Percentiles rank a stretch among this genome's conserved stretches.
Conservation (phyloP, 2,113 vertebrate species). For the Natator depressus region DNA sequence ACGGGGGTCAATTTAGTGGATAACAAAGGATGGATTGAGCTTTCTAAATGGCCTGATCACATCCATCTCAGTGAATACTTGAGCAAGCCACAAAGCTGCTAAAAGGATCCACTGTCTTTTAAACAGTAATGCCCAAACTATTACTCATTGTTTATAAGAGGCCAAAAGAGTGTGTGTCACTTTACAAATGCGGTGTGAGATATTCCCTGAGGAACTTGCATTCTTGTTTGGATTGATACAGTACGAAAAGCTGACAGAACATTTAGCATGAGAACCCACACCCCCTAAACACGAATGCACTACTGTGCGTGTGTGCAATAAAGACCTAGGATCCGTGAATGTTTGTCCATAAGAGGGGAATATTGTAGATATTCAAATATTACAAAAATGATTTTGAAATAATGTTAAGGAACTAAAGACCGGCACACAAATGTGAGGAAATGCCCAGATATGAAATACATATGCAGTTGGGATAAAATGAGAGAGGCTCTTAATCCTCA, state of each 20-base stretch:
- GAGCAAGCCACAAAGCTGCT: rapidly evolving
- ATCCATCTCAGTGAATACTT: not conserved
- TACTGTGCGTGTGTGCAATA: not conserved
- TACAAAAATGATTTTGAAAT: not conserved
- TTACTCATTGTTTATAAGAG: not conserved
- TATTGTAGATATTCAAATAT: not conserved
- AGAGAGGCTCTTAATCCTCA: not conserved
- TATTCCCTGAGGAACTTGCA: not conserved
- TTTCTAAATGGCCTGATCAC: rapidly evolving
- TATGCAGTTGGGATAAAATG: not conserved
- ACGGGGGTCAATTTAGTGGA: rapidly evolving
- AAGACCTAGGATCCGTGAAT: not conserved
- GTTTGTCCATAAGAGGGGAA: not conserved
- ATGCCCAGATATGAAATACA: not conserved
- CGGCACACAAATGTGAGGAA: not conserved
- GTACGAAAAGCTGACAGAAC: rapidly evolving
- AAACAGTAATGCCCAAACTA: rapidly evolving
- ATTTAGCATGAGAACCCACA: not conserved
- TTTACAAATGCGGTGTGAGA: not conserved
- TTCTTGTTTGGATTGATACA: not conserved
- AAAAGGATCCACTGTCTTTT: not conserved
- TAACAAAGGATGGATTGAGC: rapidly evolving
- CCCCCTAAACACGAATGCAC: not conserved
- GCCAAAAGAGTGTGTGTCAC: not conserved
- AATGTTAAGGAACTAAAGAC: not conserved